Percentiles rank a stretch among this genome's conserved stretches.
Conservation (phyloP, 2,888 invertebrate species). For the Cordilura impudica region DNA sequence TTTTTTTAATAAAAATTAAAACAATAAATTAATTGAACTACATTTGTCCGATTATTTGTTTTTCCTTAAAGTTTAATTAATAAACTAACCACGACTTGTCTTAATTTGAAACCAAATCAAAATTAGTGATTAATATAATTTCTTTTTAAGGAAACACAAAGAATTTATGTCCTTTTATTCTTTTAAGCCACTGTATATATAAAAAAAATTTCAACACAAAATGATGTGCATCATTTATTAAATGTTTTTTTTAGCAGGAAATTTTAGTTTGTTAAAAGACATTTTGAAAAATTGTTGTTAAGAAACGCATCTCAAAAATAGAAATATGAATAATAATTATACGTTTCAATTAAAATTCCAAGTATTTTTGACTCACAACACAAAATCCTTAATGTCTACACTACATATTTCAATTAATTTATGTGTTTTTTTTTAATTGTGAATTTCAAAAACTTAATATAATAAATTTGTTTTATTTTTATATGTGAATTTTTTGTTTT, state of each 20-base stretch:
- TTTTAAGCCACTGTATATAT: background rate
- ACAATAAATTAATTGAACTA: too few relatives aligned
- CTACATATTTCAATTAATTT: background rate
- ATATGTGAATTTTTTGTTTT: background rate
- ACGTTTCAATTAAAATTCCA: slow-evolving; percentile 58
- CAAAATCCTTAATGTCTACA: background rate
- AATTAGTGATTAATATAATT: too few relatives aligned
- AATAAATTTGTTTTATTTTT: too few relatives aligned
- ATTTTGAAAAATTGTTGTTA: background rate
- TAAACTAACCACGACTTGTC: too few relatives aligned
- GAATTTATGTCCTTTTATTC: too few relatives aligned
- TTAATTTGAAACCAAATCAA: too few relatives aligned
- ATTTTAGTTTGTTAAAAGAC: background rate
- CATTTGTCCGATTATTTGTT: too few relatives aligned
- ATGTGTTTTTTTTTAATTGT: background rate
- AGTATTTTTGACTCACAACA: slow-evolving; percentile 29
- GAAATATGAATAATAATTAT: slow-evolving; percentile 2
- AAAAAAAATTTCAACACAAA: background rate
- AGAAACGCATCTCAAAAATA: slow-evolving; percentile 40
- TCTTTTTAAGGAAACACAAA: too few relatives aligned
- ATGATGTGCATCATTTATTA: slow-evolving; percentile 37
- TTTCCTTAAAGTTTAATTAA: too few relatives aligned
- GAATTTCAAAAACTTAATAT: too few relatives aligned
- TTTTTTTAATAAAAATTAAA: too few relatives aligned
- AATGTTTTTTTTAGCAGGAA: slow-evolving; percentile 4